A percentile compares a stretch with the other conserved stretches of the same genome.
These are phyloP conservation scores for Drosophila micromelanica DNA, from an alignment of 1,140 invertebrate species.

Conservation along the genomic window DNA sequence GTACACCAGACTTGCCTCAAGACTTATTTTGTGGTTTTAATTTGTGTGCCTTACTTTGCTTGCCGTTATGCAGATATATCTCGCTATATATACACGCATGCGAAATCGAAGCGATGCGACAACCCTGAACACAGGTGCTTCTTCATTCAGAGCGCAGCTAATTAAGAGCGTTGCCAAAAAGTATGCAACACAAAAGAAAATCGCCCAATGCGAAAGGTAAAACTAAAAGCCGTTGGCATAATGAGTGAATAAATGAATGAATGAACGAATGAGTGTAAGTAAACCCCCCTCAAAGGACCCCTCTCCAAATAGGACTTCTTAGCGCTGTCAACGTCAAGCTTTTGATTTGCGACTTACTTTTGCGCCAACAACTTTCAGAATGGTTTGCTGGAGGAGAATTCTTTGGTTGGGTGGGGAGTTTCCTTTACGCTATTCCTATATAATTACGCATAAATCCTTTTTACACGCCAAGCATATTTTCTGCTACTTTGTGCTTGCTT, in stretches of 20 bases:
- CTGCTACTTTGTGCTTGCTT: constrained; percentile 59
- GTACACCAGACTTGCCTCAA: constrained; percentile 39
- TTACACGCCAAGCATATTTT: constrained; percentile 75
- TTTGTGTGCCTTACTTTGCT: constrained; percentile 40
- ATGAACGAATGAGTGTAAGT: neutral
- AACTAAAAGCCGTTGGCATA: constrained; percentile 56
- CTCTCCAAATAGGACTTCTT: constrained; percentile 49
- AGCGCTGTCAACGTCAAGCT: constrained; percentile 71
- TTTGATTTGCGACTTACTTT: constrained; percentile 57
- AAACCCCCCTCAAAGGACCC: constrained; percentile 20
- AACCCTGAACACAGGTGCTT: neutral
- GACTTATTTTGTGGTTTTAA: constrained; percentile 80
- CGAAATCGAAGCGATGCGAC: neutral
- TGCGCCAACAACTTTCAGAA: constrained; percentile 15
- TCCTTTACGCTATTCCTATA: constrained; percentile 78
- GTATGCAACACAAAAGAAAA: constrained; percentile 64
- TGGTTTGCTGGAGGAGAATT: neutral
- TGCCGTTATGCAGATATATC: neutral
- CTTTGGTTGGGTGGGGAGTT: neutral
- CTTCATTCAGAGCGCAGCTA: constrained; percentile 35
- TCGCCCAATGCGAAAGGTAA: constrained; percentile 12
- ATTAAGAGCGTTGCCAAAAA: constrained; percentile 67
- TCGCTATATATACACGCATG: neutral
- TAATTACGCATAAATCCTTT: constrained; percentile 82
- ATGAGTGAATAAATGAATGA: neutral